Evolutionary conservation across 2,888 invertebrate species (phyloP), one percentile per base, ranked within the genome.

Genomic region (Leptura quadrifasciata): DNA sequence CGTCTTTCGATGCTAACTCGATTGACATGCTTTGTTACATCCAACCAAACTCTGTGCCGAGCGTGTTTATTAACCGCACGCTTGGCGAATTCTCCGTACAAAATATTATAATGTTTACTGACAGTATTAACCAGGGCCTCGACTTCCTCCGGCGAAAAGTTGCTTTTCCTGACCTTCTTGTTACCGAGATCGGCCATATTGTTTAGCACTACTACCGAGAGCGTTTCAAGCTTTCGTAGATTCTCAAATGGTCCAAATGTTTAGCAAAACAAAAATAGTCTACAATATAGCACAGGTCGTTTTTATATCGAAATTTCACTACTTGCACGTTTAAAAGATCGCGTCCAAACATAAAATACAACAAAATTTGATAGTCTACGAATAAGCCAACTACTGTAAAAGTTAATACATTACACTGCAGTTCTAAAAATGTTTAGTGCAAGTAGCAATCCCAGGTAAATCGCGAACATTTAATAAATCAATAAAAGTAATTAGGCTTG

Each of bases 91-190:
- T 84, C 80, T 10, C 85, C 83, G 72, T 84, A 87, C n/a, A 87
- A 76, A 24, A 85, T 77, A 65, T 85, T 77, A 69, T 84, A 83
- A 76, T 87, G 79, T 68, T 80, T 78, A 61, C 79, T 72, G 6
- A 86, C 84, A 6, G 83, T 81, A 15, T 80, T 77, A 21, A 85
- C 81, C 69, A 87, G 70, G 54, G 82, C 82, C 39, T 85, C 82
- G 20, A 86, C 77, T 82, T 87, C 87, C 15, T 84, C 83, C 6
- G 79, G 80, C 12, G 86, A 85, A 80, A 87, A 87, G 79, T 87
- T 87, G 71, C 83, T 83, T 82, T 87, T 87, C 39, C 87, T 76
- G 24, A 81, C 77, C 76, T 86, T 84, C 63, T 81, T 15, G 15
- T 60, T 20, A 39, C 65, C n/a, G n/a, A 47, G 5, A n/a, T 84